Evolutionary conservation across 2,113 vertebrate genomes (phyloP).

Genomic region (Seriola rivoliana): DNA sequence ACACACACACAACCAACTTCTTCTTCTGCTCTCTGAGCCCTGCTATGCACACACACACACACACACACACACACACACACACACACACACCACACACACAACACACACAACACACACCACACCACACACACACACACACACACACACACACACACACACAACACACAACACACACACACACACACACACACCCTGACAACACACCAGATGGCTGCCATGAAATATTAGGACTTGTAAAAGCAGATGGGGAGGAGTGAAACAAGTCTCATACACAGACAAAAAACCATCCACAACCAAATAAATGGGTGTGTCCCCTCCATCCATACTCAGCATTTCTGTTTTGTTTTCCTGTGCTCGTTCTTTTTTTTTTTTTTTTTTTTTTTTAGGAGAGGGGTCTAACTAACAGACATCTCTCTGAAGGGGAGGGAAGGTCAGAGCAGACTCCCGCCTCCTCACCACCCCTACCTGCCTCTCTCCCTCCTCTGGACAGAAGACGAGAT

Average conservation of each 20-base stretch:
- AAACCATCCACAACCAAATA: conserved; percentile 58
- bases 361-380: conserved; percentile 15
- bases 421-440: conserved; percentile 41
- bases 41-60: not conserved
- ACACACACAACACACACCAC: no score
- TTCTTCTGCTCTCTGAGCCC: conserved; percentile 6
- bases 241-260: conserved; percentile 50
- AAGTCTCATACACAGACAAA: conserved; percentile 36
- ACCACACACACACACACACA: conserved; percentile 32
- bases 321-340: conserved; percentile 30
- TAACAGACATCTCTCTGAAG: conserved; percentile 54
- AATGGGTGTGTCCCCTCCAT: conserved; percentile 36
- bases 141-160: conserved; percentile 42
- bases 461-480: conserved; percentile 44
- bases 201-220: conserved; percentile 62
- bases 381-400: not conserved
- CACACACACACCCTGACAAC: conserved; percentile 47
- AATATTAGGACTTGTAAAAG: conserved; percentile 55
- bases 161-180: conserved; percentile 13
- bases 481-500: not conserved
- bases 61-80: conserved; percentile 35
- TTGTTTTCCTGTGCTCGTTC: conserved; percentile 11
- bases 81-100: conserved; percentile 42
- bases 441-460: conserved; percentile 41
- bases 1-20: no score